These are phyloP conservation scores for Climacteris rufus DNA, from an alignment of 2,113 vertebrate genomes.

Conservation along the genomic window DNA sequence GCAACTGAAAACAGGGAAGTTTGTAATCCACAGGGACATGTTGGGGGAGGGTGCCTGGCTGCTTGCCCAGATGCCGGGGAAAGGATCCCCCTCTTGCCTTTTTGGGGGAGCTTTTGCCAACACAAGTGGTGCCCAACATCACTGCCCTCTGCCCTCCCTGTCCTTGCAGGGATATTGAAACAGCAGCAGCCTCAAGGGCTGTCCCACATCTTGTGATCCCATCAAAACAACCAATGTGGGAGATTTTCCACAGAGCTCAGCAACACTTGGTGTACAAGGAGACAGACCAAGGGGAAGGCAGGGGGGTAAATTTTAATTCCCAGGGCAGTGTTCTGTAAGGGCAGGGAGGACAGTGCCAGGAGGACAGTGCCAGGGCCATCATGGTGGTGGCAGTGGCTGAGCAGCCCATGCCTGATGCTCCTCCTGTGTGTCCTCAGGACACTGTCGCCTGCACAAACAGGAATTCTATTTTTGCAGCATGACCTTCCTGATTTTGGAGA, in stretches of 20 bases:
- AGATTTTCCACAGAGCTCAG: neutral
- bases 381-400: neutral
- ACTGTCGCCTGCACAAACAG: neutral
- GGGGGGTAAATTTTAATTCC: neutral
- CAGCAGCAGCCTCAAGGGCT: neutral
- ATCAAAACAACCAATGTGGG: neutral
- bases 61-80: neutral
- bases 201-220: neutral
- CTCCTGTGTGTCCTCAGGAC: neutral
- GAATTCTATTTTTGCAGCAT: neutral
- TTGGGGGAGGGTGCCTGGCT: neutral
- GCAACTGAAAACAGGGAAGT: neutral
- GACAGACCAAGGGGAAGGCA: neutral
- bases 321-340: neutral
- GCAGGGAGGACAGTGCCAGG: neutral
- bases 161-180: neutral
- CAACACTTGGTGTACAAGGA: accelerated
- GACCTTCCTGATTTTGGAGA: neutral
- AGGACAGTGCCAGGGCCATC: neutral
- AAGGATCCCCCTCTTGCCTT: neutral
- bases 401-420: neutral
- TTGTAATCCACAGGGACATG: neutral
- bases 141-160: neutral
- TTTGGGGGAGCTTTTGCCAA: neutral
- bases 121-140: neutral